Evolutionary conservation across 2,888 invertebrate genomes (phyloP).

Genomic region (Pachydiplax longipennis): DNA sequence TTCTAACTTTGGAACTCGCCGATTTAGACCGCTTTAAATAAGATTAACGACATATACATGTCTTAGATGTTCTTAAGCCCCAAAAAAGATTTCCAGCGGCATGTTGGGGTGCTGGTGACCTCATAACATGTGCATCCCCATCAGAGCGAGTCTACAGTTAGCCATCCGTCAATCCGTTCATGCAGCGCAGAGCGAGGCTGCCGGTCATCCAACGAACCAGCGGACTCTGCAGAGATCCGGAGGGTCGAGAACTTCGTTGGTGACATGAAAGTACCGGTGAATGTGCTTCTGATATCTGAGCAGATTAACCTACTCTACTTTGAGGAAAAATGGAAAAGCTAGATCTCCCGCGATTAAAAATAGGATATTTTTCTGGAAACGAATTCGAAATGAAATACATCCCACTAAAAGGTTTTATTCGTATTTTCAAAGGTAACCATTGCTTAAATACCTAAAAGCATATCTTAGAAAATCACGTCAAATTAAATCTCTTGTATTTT

Average conservation of each 20-base stretch:
- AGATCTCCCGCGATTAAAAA: no score
- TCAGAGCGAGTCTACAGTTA: conserved; percentile 28
- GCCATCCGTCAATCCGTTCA: not conserved
- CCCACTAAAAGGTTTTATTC: not conserved
- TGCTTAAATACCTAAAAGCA: no score
- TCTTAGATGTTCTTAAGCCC: not conserved
- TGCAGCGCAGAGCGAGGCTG: not conserved
- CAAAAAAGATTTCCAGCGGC: not conserved
- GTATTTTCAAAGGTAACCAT: not conserved
- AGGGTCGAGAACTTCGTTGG: not conserved
- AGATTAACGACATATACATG: not conserved
- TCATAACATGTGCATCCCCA: not conserved
- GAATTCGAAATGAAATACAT: not conserved
- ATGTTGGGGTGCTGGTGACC: not conserved
- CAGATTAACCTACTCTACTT: not conserved
- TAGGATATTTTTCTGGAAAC: no score
- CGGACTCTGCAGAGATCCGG: not conserved
- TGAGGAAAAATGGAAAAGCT: not conserved
- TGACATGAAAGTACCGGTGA: no score
- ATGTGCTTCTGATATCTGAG: not conserved
- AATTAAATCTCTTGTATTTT: no score
- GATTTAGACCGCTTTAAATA: not conserved
- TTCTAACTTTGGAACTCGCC: not conserved
- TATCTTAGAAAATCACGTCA: no score
- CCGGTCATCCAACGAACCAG: not conserved